These are phyloP conservation scores for Aspidiotus rigidus DNA, from an alignment of 2,888 invertebrate genomes.

Conservation along the genomic window DNA sequence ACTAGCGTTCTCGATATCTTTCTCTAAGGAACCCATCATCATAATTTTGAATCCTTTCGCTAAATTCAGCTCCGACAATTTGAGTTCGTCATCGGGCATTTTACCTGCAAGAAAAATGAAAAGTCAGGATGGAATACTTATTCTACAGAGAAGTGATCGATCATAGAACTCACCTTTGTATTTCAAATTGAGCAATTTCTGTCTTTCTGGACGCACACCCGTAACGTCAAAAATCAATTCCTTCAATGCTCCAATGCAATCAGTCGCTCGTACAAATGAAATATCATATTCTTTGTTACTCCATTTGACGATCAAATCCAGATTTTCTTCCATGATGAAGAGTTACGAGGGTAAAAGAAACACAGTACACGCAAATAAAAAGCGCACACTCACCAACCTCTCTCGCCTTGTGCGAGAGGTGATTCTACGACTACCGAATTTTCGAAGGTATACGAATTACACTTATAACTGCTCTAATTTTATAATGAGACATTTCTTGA, in stretches of 20 bases:
- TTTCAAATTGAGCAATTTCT: conserved; percentile 87
- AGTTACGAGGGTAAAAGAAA: no score
- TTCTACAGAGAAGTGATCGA: neutral
- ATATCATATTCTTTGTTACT: conserved; percentile 81
- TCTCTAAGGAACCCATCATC: conserved; percentile 94
- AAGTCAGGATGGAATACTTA: neutral
- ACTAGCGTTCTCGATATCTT: conserved; percentile 76
- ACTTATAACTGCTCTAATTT: no score
- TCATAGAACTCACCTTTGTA: conserved; percentile 60
- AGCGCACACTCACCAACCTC: no score
- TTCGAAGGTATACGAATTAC: no score
- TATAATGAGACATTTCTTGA: no score
- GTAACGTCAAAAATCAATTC: conserved; percentile 77
- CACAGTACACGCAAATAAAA: no score
- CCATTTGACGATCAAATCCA: conserved; percentile 76
- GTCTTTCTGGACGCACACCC: conserved; percentile 82
- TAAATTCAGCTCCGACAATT: conserved; percentile 64
- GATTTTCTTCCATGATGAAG: conserved; percentile 19
- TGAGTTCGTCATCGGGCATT: conserved; percentile 67
- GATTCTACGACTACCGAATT: no score
- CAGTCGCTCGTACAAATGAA: conserved; percentile 60
- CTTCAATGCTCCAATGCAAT: conserved; percentile 71
- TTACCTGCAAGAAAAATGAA: conserved; percentile 56
- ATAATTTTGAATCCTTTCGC: conserved; percentile 85
- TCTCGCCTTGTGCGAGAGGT: no score